phyloP scores from a whole-genome alignment of 1,140 invertebrate genomes.

The Drosophila kanapiae region DNA sequence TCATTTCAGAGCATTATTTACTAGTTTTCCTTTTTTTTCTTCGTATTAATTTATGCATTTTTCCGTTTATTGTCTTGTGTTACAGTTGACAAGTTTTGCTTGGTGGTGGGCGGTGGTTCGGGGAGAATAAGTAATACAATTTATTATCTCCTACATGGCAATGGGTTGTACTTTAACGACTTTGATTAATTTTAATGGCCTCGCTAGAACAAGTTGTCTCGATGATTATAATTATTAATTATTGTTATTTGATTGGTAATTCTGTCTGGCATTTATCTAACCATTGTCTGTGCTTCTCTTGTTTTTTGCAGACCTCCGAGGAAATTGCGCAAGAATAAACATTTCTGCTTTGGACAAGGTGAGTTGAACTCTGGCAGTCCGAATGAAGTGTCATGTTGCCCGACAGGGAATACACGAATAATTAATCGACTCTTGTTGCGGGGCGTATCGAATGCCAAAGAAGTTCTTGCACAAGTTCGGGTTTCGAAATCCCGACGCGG shows the following conservation, averaged over 20 bases:
- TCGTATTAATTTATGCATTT: slow-evolving; percentile 79
- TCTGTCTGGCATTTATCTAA: slow-evolving; percentile 69
- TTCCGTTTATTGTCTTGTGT: slow-evolving; percentile 74
- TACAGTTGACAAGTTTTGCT: slow-evolving; percentile 77
- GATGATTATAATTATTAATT: slow-evolving; percentile 50
- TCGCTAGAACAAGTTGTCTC: slow-evolving; percentile 46
- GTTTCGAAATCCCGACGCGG: slow-evolving; percentile 37
- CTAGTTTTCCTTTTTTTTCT: slow-evolving; percentile 20
- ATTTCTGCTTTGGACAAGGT: slow-evolving; percentile 71
- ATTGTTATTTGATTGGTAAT: slow-evolving; percentile 37
- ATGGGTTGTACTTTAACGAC: slow-evolving; percentile 62
- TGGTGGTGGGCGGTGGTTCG: slow-evolving; percentile 25
- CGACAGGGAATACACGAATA: slow-evolving; percentile 38
- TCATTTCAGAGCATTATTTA: slow-evolving; percentile 48
- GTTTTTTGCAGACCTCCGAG: slow-evolving; percentile 62
- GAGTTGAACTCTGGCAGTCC: slow-evolving; percentile 60
- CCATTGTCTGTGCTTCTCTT: slow-evolving; percentile 25
- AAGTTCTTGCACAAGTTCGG: slow-evolving; percentile 44
- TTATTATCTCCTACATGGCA: slow-evolving; percentile 59
- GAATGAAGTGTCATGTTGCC: slow-evolving; percentile 33
- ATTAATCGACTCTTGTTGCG: slow-evolving; percentile 63
- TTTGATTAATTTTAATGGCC: slow-evolving; percentile 74
- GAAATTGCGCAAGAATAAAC: slow-evolving; percentile 58
- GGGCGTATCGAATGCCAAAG: slow-evolving; percentile 64
- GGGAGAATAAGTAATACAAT: slow-evolving; percentile 41